phyloP scores from a whole-genome alignment of 2,888 invertebrate species.

The Caradrina kadenii region DNA sequence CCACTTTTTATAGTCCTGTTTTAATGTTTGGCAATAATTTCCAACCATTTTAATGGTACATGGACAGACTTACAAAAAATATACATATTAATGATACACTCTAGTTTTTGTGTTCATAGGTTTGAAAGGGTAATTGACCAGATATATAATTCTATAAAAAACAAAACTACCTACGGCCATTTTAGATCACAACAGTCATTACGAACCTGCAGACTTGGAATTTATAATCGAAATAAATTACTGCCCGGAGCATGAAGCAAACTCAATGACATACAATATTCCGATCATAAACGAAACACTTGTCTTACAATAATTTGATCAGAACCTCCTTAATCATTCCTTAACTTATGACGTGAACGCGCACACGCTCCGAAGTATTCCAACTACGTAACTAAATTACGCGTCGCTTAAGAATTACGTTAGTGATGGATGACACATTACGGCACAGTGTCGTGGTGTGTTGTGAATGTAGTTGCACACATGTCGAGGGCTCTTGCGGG shows the following conservation, averaged over 20 bases:
- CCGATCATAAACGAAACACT: constrained; percentile 67
- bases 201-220: neutral
- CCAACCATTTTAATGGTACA: constrained; percentile 52
- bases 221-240: constrained; percentile 27
- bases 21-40: constrained; percentile 63
- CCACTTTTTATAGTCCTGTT: constrained; percentile 65
- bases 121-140: constrained; percentile 18
- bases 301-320: constrained; percentile 72
- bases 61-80: constrained; percentile 26
- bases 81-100: constrained; percentile 29
- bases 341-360: constrained; percentile 60
- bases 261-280: constrained; percentile 39
- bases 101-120: constrained; percentile 1
- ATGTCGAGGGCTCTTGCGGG: constrained; percentile 73
- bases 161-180: neutral
- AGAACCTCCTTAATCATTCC: constrained; percentile 74
- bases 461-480: constrained; percentile 59
- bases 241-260: constrained; percentile 8
- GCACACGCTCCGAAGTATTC: constrained; percentile 62
- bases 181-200: constrained; percentile 7
- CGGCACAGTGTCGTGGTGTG: constrained; percentile 60
- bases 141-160: neutral
- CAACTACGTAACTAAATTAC: constrained; percentile 64
- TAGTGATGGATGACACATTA: constrained; percentile 62
- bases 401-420: constrained; percentile 57